Evolutionary conservation across 2,797 vertebrate species (phyloP).

Genomic region (Xiphophorus birchmanni): DNA sequence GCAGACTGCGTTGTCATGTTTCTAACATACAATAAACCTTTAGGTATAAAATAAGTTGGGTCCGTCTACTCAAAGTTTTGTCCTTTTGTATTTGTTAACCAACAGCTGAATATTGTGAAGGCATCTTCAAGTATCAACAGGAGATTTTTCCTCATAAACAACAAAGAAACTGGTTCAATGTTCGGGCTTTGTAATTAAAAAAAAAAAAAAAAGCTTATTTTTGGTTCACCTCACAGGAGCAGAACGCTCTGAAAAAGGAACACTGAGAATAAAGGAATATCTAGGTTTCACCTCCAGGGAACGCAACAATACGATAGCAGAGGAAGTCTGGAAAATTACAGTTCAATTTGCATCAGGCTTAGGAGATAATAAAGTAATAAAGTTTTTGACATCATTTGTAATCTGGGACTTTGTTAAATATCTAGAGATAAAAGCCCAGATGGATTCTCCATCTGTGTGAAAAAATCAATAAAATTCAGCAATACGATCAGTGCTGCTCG

Average conservation of each 20-base stretch:
- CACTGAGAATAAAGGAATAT: slow-evolving; percentile 69
- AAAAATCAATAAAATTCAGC: slow-evolving; percentile 30
- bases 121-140: slow-evolving; percentile 39
- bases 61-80: not conserved
- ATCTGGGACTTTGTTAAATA: slow-evolving; percentile 24
- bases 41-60: too few relatives aligned
- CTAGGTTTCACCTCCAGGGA: slow-evolving; percentile 73
- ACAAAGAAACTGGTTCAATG: slow-evolving; percentile 58
- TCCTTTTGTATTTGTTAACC: not conserved
- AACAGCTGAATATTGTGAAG: slow-evolving; percentile 9
- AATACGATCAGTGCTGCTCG: slow-evolving; percentile 15
- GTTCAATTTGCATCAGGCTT: slow-evolving; percentile 24
- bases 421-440: slow-evolving; percentile 10
- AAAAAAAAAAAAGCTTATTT: slow-evolving; percentile 34
- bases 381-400: slow-evolving; percentile 45
- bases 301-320: slow-evolving; percentile 20
- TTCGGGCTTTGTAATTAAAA: not conserved
- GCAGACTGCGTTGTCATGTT: not conserved
- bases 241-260: slow-evolving; percentile 61
- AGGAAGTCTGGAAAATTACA: slow-evolving; percentile 49
- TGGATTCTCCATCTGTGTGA: slow-evolving; percentile 9
- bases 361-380: slow-evolving; percentile 40
- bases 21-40: not conserved
- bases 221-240: slow-evolving; percentile 64
- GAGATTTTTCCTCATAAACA: slow-evolving; percentile 62